A percentile compares a stretch with the other conserved stretches of the same genome.
Evolutionary conservation across 2,113 vertebrate genomes (phyloP).

Genomic region (Vanacampus margaritifer): DNA sequence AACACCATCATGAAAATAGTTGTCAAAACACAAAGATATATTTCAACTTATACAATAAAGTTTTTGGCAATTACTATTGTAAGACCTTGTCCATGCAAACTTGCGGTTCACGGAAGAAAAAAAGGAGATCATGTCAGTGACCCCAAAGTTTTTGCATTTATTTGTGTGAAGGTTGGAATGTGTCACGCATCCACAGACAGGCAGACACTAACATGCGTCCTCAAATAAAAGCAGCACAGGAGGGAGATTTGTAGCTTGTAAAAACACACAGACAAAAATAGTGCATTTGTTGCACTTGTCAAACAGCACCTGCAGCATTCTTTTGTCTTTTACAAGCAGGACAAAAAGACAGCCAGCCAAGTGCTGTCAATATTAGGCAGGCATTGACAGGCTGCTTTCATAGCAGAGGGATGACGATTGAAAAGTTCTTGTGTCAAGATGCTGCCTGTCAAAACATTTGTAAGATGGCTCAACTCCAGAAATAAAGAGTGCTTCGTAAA

Average conservation of each 20-base stretch:
- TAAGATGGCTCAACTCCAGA: background rate
- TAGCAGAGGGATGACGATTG: conserved; percentile 13
- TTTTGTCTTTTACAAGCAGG: conserved; percentile 33
- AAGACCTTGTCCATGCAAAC: background rate
- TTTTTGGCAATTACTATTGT: no score
- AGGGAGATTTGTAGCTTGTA: conserved; percentile 66
- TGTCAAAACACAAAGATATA: no score
- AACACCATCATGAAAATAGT: no score
- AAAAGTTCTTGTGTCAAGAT: conserved; percentile 27
- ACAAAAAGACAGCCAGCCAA: conserved; percentile 1
- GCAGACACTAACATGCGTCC: conserved; percentile 14
- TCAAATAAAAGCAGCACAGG: conserved; percentile 39
- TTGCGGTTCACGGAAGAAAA: no score
- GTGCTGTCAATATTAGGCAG: conserved; percentile 37
- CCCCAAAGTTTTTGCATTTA: background rate
- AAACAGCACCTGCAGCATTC: conserved; percentile 58
- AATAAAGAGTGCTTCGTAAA: no score
- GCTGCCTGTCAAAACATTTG: conserved; percentile 49
- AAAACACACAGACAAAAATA: conserved; percentile 51
- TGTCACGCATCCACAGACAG: background rate
- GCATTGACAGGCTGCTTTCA: conserved; percentile 45
- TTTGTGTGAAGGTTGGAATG: background rate
- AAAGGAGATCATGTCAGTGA: background rate
- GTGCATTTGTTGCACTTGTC: conserved; percentile 60
- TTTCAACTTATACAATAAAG: no score